Evolutionary conservation across 2,797 vertebrate genomes (phyloP).

Genomic region (Onychomys arenicola): DNA sequence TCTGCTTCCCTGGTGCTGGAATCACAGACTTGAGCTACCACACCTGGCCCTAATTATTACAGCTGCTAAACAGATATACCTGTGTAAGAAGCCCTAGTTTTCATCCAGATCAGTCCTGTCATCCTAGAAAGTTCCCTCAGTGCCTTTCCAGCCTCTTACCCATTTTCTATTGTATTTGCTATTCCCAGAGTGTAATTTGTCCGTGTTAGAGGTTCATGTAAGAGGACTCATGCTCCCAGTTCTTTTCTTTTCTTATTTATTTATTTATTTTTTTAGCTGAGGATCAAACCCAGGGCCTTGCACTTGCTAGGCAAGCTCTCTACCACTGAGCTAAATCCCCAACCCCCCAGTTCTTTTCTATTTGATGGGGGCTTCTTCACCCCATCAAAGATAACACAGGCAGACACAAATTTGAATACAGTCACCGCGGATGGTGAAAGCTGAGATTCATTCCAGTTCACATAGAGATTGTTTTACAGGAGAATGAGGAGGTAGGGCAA

Average conservation of each 20-base stretch:
- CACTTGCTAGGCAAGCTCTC: too few species aligned
- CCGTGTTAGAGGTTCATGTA: conserved; percentile 1
- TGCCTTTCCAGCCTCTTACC: neutral
- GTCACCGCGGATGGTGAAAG: neutral
- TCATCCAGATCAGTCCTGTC: neutral
- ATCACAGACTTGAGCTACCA: neutral
- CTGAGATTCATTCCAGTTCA: neutral
- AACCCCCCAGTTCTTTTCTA: conserved; percentile 15
- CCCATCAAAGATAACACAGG: neutral
- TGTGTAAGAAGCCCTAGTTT: neutral
- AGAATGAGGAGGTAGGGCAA: neutral
- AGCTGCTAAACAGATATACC: neutral
- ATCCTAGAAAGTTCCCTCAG: neutral
- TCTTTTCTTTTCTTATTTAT: too few species aligned
- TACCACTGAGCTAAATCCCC: too few species aligned
- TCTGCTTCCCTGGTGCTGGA: neutral
- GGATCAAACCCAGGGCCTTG: too few species aligned
- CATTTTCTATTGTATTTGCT: neutral
- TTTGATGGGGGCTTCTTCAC: neutral
- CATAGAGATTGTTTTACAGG: conserved; percentile 18
- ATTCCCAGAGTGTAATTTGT: neutral
- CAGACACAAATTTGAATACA: neutral
- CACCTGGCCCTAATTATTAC: neutral
- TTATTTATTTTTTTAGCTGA: too few species aligned
- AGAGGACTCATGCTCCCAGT: neutral